A percentile compares a stretch with the other conserved stretches of the same genome.
phyloP scores from a whole-genome alignment of 2,888 invertebrate species.

The Lottia gigantea region DNA sequence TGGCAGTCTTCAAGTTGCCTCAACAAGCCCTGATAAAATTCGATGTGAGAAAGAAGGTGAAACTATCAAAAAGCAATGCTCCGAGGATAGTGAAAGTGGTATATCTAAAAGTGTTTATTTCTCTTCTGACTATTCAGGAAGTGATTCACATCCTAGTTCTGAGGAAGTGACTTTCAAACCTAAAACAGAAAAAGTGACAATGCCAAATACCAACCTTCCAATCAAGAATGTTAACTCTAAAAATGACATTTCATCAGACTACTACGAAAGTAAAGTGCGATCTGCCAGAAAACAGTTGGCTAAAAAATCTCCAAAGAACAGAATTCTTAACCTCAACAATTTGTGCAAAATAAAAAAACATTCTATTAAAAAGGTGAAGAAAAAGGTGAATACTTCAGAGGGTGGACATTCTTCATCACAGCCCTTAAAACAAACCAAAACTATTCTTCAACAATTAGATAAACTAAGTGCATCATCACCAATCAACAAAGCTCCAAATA shows the following conservation, averaged over 20 bases:
- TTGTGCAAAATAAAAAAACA: not conserved
- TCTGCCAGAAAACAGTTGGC: not conserved
- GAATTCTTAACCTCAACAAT: not conserved
- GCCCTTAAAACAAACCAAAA: not conserved
- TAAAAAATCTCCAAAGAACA: not conserved
- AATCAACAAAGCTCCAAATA: not conserved
- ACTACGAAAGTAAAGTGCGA: not conserved
- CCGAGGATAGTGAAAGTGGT: not conserved
- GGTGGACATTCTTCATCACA: not conserved
- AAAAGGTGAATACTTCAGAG: not conserved
- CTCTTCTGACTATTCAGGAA: not conserved
- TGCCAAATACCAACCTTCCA: not conserved
- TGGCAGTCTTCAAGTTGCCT: not conserved
- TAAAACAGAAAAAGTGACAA: not conserved
- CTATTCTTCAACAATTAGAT: not conserved
- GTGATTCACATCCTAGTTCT: not conserved
- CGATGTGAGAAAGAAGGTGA: not conserved
- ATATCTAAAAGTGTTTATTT: slow-evolving; percentile 7
- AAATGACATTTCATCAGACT: not conserved
- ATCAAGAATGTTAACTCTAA: not conserved
- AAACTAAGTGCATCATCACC: not conserved
- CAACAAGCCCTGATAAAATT: not conserved
- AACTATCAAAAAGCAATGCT: not conserved
- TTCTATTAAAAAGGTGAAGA: not conserved
- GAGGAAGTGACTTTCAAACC: not conserved